Evolutionary conservation across 2,888 invertebrate species (phyloP).

Genomic region (Agrypnus murinus): DNA sequence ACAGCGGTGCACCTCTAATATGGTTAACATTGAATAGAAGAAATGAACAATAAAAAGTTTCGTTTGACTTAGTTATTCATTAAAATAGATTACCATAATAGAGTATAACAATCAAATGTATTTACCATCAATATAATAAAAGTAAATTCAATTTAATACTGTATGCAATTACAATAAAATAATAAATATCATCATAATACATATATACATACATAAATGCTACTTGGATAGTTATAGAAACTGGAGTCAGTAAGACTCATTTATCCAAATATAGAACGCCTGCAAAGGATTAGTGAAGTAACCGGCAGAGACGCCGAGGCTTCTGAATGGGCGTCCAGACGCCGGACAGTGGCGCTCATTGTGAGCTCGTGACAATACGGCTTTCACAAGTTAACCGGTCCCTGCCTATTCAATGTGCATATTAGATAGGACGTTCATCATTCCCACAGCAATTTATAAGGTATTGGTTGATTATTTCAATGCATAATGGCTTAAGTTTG

Average conservation of each 20-base stretch:
- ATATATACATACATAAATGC: not conserved
- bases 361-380: conserved; percentile 53
- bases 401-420: conserved; percentile 58
- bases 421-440: conserved; percentile 60
- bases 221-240: not conserved
- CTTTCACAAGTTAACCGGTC: conserved; percentile 58
- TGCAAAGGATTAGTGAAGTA: conserved; percentile 41
- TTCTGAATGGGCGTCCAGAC: conserved; percentile 50
- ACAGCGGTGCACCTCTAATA: too few relatives aligned
- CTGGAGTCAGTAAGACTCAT: conserved; percentile 12
- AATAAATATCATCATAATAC: too few relatives aligned
- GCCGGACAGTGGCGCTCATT: conserved; percentile 54
- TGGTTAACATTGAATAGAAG: too few relatives aligned
- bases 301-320: conserved; percentile 41
- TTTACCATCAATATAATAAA: too few relatives aligned
- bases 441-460: conserved; percentile 58
- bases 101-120: too few relatives aligned
- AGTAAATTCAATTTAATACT: too few relatives aligned
- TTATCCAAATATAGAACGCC: conserved; percentile 32
- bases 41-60: too few relatives aligned
- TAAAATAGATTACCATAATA: too few relatives aligned
- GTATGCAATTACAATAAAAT: too few relatives aligned
- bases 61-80: too few relatives aligned
- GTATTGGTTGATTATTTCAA: conserved; percentile 58
- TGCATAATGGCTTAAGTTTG: conserved; percentile 56